Base-by-base conservation (phyloP, 2,113 vertebrate species). In the Orcinus orca region DNA sequence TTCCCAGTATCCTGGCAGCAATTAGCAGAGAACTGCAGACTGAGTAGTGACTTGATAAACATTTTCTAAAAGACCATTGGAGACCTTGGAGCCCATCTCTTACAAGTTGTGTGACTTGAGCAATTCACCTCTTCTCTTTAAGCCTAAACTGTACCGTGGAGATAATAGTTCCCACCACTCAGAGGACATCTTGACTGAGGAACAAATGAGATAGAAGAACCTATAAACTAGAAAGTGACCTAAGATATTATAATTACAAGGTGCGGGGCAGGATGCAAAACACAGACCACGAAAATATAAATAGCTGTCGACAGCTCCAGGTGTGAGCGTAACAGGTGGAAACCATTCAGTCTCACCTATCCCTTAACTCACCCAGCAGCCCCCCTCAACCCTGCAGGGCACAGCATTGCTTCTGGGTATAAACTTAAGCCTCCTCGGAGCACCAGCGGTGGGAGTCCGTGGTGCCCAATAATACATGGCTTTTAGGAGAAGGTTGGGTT, bases 301-400 rank as follows among this genome's bases (percentile, higher is more conserved):
- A 44, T 12, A 25, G 29, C n/a, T 47, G 2, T 2, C 0, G 3
- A n/a, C n/a, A 29, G 23, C 53, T 50, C 58, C 11, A 2, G 5
- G 2, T 17, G 7, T 36, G 33, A 47, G 33, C 41, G 8, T 0
- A 33, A 6, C 33, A 6, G 26, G 83, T 2, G 44, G 50, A 62
- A 73, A 50, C 15, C 67, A 7, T 14, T 21, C 23, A 29, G n/a
- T 68, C 55, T 38, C 38, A 50, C 6, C 82, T 36, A 6, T 21
- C 26, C 73, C 62, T n/a, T 67, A 65, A 26, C 2, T 41, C 33
- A 8, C 25, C 38, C n/a, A 9, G 33, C 6, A 55, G 88, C 36
- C n/a, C 31, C 29, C 29, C 26, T 13, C 76, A 20, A 5, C 36
- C 62, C 23, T 33, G 13, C 14, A 26, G 55, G 50, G 38, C 68